Conservation (phyloP, 2,113 vertebrate species). For the Erpornis zantholeuca region DNA sequence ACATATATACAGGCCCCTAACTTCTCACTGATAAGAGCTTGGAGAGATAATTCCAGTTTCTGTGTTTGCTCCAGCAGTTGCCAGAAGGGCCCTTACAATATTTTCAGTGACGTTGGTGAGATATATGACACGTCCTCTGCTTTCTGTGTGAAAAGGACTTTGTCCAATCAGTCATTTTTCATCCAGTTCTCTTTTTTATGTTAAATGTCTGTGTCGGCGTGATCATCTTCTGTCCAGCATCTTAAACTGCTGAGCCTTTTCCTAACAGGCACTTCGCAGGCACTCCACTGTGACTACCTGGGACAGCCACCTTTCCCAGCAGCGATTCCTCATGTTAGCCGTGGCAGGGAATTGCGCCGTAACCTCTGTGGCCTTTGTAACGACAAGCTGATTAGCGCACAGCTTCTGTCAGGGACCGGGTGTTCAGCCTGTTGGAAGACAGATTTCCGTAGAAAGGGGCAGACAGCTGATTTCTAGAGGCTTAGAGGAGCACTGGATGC, state of each 20-base stretch:
- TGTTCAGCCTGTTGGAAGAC: neutral
- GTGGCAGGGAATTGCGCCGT: neutral
- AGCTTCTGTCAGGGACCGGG: neutral
- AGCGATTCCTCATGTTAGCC: neutral
- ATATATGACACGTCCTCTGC: accelerated
- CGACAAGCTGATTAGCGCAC: neutral
- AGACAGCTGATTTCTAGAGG: neutral
- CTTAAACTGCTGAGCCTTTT: neutral
- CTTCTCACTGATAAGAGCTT: neutral
- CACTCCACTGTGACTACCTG: neutral
- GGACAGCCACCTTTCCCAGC: neutral
- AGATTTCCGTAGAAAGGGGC: neutral
- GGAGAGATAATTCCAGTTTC: neutral
- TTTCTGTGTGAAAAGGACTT: neutral
- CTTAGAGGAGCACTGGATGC: neutral
- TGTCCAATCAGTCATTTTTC: neutral
- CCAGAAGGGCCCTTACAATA: neutral
- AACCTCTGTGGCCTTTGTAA: neutral
- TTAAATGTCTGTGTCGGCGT: neutral
- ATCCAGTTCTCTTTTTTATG: neutral
- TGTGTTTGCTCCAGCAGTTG: neutral
- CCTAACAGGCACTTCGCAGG: neutral
- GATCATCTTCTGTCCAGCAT: neutral
- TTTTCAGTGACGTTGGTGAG: neutral
- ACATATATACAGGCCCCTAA: neutral